These are phyloP conservation scores for Meles meles DNA, from an alignment of 2,113 vertebrate genomes.

Conservation along the genomic window DNA sequence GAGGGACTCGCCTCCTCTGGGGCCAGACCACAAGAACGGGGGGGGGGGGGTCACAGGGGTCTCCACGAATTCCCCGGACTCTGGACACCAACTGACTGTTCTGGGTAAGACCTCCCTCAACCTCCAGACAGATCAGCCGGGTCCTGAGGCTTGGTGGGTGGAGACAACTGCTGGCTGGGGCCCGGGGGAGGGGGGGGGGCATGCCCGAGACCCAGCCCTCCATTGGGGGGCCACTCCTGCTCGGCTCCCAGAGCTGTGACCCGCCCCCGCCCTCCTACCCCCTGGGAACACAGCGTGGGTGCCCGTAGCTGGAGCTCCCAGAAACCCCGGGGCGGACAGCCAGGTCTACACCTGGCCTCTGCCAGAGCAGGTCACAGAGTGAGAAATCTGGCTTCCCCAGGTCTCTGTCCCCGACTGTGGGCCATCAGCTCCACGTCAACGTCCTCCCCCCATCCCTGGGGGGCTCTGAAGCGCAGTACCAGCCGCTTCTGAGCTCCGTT, in stretches of 20 bases:
- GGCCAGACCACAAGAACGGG: background rate
- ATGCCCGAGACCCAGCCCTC: background rate
- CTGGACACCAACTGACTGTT: background rate
- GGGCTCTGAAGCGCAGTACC: background rate
- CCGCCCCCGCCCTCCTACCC: too few relatives aligned
- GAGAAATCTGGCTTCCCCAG: background rate
- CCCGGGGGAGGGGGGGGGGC: too few relatives aligned
- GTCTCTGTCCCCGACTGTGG: background rate
- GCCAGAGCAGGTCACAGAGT: fast-evolving
- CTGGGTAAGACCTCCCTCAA: background rate
- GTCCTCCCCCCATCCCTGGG: background rate
- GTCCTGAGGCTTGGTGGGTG: background rate
- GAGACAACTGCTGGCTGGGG: background rate
- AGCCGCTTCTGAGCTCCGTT: background rate
- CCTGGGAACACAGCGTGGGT: background rate
- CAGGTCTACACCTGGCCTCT: background rate
- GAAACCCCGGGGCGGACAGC: background rate
- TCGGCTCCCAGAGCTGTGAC: background rate
- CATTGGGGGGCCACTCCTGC: background rate
- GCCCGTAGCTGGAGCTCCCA: too few relatives aligned
- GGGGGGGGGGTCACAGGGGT: background rate
- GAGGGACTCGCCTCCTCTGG: background rate
- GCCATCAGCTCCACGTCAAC: background rate
- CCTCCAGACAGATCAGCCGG: background rate
- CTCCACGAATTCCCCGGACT: background rate